Conservation (phyloP, 1,140 invertebrate species). For the Araneus ventricosus region DNA sequence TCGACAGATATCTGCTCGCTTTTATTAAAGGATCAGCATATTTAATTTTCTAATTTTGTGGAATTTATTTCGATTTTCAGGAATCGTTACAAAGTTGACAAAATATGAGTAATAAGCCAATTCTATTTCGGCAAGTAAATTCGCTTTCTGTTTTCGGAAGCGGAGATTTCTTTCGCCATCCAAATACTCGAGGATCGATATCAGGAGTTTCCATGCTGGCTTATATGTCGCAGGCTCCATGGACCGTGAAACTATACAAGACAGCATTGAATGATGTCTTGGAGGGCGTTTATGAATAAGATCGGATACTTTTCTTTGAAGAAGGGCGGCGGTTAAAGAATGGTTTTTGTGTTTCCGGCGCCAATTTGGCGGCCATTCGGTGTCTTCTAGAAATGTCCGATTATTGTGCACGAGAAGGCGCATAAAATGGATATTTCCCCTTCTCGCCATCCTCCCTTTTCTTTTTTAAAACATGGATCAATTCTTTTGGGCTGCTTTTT, state of each 20-base stretch:
- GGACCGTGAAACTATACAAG: conserved; percentile 47
- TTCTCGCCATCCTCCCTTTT: not conserved
- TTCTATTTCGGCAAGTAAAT: too few relatives aligned
- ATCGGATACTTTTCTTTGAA: conserved; percentile 24
- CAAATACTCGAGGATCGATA: conserved; percentile 31
- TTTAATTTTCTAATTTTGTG: not conserved
- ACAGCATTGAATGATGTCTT: conserved; percentile 58
- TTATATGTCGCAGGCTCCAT: conserved; percentile 22
- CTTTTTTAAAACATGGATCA: not conserved
- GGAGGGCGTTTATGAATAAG: conserved; percentile 50
- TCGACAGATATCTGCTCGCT: not conserved
- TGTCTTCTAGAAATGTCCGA: conserved; percentile 30
- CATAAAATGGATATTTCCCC: not conserved
- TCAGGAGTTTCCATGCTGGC: not conserved
- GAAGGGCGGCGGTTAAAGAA: not conserved
- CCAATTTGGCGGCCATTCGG: conserved; percentile 29
- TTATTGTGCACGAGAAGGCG: conserved; percentile 8
- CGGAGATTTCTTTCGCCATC: not conserved
- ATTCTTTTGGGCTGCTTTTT: not conserved
- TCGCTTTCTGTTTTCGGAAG: not conserved
- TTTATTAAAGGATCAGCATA: not conserved
- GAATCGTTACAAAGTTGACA: not conserved
- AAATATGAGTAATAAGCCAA: not conserved
- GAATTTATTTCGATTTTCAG: not conserved
- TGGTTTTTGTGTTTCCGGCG: conserved; percentile 45